Evolutionary conservation across 2,113 vertebrate species (phyloP).

Genomic region (Eulacestoma nigropectus): DNA sequence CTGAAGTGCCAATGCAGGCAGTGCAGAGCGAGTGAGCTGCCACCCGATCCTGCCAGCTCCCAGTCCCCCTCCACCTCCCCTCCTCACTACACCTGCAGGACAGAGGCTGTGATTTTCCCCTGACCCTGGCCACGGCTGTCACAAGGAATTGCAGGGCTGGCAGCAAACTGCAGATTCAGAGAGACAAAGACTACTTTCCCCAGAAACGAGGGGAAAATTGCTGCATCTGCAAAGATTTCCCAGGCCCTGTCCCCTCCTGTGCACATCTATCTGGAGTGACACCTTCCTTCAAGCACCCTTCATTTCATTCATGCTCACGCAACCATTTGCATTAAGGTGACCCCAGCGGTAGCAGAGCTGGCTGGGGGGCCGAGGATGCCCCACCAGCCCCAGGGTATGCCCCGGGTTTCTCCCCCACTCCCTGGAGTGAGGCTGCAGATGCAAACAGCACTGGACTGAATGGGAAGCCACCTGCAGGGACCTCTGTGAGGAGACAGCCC

Average conservation of each 20-base stretch:
- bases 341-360: not conserved
- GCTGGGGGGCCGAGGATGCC: not conserved
- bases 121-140: constrained; percentile 38
- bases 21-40: not conserved
- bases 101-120: constrained; percentile 30
- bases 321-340: constrained; percentile 14
- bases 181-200: constrained; percentile 43
- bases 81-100: constrained; percentile 48
- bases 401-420: not conserved
- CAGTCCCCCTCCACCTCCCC: not conserved
- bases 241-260: not conserved
- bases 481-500: not conserved
- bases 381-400: not conserved
- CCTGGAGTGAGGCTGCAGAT: not conserved
- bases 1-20: not conserved
- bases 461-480: not conserved
- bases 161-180: constrained; percentile 33
- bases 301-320: not conserved
- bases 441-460: not conserved
- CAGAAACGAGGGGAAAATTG: constrained; percentile 32
- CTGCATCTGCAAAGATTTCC: constrained; percentile 59
- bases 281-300: constrained; percentile 60
- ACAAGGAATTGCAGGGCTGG: constrained; percentile 47
- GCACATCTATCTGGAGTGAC: constrained; percentile 32
- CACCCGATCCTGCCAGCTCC: not conserved